Percentiles rank a stretch among this genome's conserved stretches.
phyloP scores from a whole-genome alignment of 2,797 vertebrate genomes.

The Garrulus glandarius region DNA sequence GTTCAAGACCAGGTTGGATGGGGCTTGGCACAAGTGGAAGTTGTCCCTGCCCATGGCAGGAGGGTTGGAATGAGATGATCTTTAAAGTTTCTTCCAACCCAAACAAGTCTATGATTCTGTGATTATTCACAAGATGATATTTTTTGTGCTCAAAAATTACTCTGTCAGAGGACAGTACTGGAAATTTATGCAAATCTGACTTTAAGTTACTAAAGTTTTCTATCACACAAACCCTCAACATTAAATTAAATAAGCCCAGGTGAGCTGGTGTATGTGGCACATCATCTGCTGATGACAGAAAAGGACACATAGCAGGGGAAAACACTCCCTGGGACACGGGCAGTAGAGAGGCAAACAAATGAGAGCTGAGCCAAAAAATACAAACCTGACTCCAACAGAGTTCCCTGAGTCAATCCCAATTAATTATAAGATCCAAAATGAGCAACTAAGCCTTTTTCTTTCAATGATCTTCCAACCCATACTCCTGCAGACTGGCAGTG shows the following conservation, averaged over 20 bases:
- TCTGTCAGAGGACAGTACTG: neutral
- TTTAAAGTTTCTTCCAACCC: neutral
- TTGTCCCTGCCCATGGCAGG: neutral
- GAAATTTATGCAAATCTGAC: neutral
- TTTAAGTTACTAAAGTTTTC: neutral
- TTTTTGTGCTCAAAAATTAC: neutral
- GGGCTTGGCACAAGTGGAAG: neutral
- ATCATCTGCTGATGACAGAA: neutral
- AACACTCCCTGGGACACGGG: neutral
- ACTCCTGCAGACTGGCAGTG: neutral
- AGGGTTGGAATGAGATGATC: accelerated
- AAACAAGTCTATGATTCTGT: neutral
- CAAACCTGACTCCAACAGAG: neutral
- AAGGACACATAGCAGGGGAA: neutral
- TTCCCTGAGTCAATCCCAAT: neutral
- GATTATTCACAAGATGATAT: neutral
- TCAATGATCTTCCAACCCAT: neutral
- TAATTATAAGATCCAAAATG: neutral
- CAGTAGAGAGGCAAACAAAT: neutral
- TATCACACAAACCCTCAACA: neutral
- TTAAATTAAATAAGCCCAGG: neutral
- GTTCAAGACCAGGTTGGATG: neutral
- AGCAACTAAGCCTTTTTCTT: neutral
- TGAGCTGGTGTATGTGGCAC: neutral
- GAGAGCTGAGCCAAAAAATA: neutral